Base-by-base conservation (phyloP, 2,888 invertebrate genomes). In the Drosophila lutescens region DNA sequence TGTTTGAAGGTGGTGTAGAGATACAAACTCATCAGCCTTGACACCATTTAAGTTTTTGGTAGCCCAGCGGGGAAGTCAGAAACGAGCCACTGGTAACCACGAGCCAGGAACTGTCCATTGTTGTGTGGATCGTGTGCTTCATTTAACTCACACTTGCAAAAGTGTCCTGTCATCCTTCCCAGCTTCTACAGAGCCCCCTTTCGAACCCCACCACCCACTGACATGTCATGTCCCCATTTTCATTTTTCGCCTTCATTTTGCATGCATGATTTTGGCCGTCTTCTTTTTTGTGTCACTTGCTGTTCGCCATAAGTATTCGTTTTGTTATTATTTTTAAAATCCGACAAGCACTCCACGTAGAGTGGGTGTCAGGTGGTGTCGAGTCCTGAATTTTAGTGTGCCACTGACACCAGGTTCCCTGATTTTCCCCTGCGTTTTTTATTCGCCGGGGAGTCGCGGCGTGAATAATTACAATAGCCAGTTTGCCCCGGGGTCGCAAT, bases 281-380 rank as follows among this genome's bases (percentile, higher is more conserved):
- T 43, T 34, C 47, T 63, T 66, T 62, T 65, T 65, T 62, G 66
- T 76, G 74, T 69, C 68, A 72, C 75, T 77, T 55, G 50, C 26
- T 56, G 44, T 41, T 2, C 17, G 55, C 40, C 54, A 58, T 40
- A 58, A 54, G 58, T 58, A 40, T 58, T 46, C 40, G 38, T 58
- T 62, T 73, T 73, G 47, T 68, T 76, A 60, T 59, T 66, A 66
- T 66, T 81, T 79, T 81, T 68, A 59, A 86, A 81, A 86, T 83
- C 83, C 86, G 81, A 83, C 83, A 83, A 72, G 72, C 83, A 83
- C 86, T 83, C 85, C 74, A 70, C 76, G 86, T 70, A 74, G 86
- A 83, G 83, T 83, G 85, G 81, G 81, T 83, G 86, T 86, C 83
- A 83, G 83, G 83, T 86, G 83, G 86, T 84, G 83, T 86, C 86